Conservation (phyloP, 2,797 vertebrate species). For the Xenops minutus region DNA sequence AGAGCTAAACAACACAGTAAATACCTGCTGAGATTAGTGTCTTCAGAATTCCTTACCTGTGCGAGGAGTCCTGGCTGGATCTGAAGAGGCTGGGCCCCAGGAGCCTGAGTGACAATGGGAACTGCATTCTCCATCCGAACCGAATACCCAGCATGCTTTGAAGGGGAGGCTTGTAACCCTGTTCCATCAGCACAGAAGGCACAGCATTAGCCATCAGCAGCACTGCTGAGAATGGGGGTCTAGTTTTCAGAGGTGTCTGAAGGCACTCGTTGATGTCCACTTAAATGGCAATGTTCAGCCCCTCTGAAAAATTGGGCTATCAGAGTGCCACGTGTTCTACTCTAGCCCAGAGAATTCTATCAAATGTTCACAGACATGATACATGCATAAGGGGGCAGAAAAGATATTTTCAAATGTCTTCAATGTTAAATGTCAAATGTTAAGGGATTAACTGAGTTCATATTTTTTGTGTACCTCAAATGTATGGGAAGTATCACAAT, state of each 20-base stretch:
- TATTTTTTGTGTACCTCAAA: not conserved
- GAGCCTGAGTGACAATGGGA: constrained; percentile 97
- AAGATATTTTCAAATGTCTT: not conserved
- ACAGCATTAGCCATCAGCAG: constrained; percentile 5
- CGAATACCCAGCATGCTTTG: constrained; percentile 96
- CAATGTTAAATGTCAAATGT: too few species aligned
- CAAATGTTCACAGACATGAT: not conserved
- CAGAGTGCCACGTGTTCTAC: not conserved
- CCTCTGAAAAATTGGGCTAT: not conserved
- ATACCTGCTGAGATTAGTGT: fast-evolving
- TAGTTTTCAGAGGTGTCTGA: not conserved
- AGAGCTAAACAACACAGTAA: not conserved
- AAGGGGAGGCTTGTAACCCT: constrained; percentile 96
- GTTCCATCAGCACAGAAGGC: constrained; percentile 12
- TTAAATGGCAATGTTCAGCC: not conserved
- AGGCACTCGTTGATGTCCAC: fast-evolving
- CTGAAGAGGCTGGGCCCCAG: constrained; percentile 94
- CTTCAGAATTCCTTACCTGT: constrained; percentile 83
- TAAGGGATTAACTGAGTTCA: not conserved
- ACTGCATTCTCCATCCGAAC: constrained; percentile 98
- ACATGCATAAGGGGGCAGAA: not conserved
- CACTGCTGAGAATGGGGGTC: not conserved
- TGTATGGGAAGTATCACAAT: not conserved
- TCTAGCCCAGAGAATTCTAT: not conserved
- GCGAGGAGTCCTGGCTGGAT: constrained; percentile 96